Base-by-base conservation (phyloP, 2,797 vertebrate species). In the Oceanodroma leucorhoa region DNA sequence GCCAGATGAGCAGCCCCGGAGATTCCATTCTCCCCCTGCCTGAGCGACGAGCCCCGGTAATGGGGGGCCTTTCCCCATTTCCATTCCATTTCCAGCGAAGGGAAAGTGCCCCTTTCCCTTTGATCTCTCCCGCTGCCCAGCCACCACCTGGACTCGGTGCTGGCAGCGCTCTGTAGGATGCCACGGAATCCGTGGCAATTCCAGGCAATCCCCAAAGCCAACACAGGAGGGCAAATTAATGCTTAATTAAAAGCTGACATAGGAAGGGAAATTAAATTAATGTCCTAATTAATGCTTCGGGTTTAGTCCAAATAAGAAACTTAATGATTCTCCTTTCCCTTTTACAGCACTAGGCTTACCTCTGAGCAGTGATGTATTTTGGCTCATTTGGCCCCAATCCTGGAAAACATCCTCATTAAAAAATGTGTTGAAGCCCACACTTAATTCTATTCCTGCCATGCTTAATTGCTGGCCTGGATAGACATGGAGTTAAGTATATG, bases 241-340 rank as follows among this genome's bases (percentile, higher is more conserved):
- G 66, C 78, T 89, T 96, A 92, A 96, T 94, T 94, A 95, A 94
- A 91, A 91, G 55, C 77, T 91, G 89, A 84, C 87, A 55, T 17
- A 70, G 36, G 83, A 79, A 87, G 3, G 78, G 78, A 93, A 87
- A 89, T 92, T 64, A 87, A 96, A 90, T 94, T 75, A 91, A 96
- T 86, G 83, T 62, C 80, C 87, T 90, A 91, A 91, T 96, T 95
- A 96, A 90, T 86, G 73, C 54, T 61, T n/a, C 19, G 0, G 45
- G 77, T 91, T 93, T 57, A 54, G 72, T 64, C 93, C 94, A 88
- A 91, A 54, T 15, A 87, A 50, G 83, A 78, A 88, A 67, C 27
- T n/a, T 78, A 72, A 43, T 69, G 77, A 72, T 91, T 90, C 69
- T 83, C 34, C 83, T 67, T 46, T 70, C 69, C 64, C 88, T 48